A percentile compares a stretch with the other conserved stretches of the same genome.
phyloP scores from a whole-genome alignment of 2,113 vertebrate genomes.

The Hemibagrus wyckioides region DNA sequence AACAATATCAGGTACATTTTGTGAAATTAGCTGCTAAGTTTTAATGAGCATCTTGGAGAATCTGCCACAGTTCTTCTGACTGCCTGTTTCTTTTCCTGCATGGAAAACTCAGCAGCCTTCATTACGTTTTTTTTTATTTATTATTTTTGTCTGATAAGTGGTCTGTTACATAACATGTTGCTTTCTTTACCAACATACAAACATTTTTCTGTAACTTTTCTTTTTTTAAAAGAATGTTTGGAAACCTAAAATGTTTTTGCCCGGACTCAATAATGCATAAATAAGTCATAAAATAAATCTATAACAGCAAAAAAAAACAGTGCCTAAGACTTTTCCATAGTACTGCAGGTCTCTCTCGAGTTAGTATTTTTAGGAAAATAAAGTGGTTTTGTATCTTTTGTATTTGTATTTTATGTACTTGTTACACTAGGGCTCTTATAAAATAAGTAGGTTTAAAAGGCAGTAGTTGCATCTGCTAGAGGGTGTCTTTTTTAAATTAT shows the following conservation, averaged over 20 bases:
- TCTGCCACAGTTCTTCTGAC: not conserved
- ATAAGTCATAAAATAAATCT: not conserved
- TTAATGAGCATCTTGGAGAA: not conserved
- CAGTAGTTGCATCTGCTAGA: not conserved
- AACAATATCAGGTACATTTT: not conserved
- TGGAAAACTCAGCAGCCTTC: not conserved
- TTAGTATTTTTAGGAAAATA: not conserved
- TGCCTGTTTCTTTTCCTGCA: not conserved
- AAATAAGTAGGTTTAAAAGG: not conserved
- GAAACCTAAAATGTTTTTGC: not conserved
- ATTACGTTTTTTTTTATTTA: not conserved
- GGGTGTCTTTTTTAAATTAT: not conserved
- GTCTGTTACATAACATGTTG: not conserved
- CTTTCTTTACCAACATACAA: not conserved
- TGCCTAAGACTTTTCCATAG: not conserved
- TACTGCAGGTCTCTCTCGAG: not conserved
- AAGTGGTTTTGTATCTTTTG: not conserved
- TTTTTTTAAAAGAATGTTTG: not conserved
- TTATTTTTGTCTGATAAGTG: not conserved
- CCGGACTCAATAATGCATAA: not conserved
- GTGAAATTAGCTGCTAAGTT: not conserved
- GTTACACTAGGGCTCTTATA: not conserved
- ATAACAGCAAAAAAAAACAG: not conserved
- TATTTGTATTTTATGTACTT: not conserved
- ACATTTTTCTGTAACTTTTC: not conserved